Percentiles rank a stretch among this genome's conserved stretches.
Conservation (phyloP, 2,113 vertebrate genomes). For the Lepidothrix coronata region DNA sequence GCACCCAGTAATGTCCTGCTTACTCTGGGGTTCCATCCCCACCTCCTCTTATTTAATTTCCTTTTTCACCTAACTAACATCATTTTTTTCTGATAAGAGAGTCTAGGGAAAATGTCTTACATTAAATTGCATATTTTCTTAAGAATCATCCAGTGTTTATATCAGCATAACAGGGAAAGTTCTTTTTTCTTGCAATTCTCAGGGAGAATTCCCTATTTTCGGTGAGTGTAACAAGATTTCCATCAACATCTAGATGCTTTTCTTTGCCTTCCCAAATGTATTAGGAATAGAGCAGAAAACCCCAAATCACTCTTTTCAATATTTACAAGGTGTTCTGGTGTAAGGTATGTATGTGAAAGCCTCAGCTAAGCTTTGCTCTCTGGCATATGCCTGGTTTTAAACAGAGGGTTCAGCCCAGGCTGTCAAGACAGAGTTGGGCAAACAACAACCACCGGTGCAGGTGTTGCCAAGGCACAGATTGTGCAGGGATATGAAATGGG, state of each 20-base stretch:
- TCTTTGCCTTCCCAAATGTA: neutral
- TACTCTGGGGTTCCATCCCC: neutral
- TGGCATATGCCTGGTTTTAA: neutral
- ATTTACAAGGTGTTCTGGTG: neutral
- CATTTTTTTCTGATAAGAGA: neutral
- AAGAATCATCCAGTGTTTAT: neutral
- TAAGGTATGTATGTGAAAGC: neutral
- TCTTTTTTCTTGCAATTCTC: neutral
- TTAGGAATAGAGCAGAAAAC: neutral
- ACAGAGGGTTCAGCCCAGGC: neutral
- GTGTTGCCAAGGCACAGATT: neutral
- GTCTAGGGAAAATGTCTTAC: neutral
- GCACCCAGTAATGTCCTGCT: neutral
- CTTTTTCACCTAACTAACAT: neutral
- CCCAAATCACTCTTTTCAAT: neutral
- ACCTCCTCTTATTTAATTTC: neutral
- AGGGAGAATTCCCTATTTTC: neutral
- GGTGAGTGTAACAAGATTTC: neutral
- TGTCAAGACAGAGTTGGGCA: neutral
- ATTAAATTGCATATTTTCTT: neutral
- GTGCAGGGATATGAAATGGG: fast-evolving
- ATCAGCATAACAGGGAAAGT: neutral
- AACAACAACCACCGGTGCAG: neutral
- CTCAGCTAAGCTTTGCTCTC: neutral
- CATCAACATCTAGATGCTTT: neutral